These are phyloP conservation scores for Pangasius mekongensis DNA, from an alignment of 2,797 vertebrate genomes.

Conservation along the genomic window DNA sequence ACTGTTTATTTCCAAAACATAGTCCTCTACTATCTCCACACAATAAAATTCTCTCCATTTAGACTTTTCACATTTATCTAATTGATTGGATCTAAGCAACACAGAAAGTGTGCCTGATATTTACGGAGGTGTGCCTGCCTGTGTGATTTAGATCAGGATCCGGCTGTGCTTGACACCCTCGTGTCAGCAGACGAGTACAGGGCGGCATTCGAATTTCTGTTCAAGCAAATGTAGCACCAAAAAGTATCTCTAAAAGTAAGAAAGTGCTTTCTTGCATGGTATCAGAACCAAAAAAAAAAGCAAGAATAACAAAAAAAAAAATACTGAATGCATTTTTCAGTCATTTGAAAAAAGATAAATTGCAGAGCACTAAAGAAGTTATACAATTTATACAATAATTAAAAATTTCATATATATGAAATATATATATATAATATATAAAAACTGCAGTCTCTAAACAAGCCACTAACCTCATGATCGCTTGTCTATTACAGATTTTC, in stretches of 20 bases:
- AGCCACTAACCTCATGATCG: neutral
- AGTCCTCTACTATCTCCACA: conserved; percentile 31
- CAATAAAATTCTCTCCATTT: conserved; percentile 41
- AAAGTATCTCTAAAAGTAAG: neutral
- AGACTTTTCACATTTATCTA: conserved; percentile 46
- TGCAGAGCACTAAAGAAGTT: neutral
- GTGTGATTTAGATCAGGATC: conserved; percentile 35
- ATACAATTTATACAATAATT: neutral
- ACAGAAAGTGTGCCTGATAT: conserved; percentile 55
- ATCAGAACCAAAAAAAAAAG: neutral
- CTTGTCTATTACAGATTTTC: conserved; percentile 27
- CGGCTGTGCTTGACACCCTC: neutral
- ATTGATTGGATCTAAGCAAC: conserved; percentile 47
- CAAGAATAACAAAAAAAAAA: neutral
- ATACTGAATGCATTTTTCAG: neutral
- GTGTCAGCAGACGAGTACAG: neutral
- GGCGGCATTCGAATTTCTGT: neutral
- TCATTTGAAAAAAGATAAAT: neutral
- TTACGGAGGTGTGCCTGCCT: conserved; percentile 40
- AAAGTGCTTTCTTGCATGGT: neutral
- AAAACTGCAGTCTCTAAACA: neutral
- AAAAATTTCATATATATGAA: too few relatives aligned
- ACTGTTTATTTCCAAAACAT: conserved; percentile 58
- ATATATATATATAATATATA: too few relatives aligned
- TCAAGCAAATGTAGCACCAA: neutral